These are phyloP conservation scores for Spea multiplicata DNA, from an alignment of 2,113 vertebrate genomes.

Conservation along the genomic window DNA sequence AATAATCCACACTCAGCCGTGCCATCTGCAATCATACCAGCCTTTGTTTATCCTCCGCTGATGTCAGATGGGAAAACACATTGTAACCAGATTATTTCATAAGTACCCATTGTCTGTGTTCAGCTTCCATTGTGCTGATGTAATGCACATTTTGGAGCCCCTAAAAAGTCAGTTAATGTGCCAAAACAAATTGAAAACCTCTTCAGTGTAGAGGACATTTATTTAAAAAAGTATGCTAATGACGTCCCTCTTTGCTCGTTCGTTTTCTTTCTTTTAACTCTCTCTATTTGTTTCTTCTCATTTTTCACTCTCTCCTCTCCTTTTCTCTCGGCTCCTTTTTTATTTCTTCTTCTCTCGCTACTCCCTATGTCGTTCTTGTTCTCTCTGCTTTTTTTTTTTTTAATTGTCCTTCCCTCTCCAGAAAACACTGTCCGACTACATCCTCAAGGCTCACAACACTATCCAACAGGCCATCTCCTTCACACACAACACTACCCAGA, in stretches of 20 bases:
- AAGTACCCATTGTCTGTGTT: conserved; percentile 18
- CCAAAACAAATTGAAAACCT: conserved; percentile 13
- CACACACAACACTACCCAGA: no score
- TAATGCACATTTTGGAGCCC: conserved; percentile 34
- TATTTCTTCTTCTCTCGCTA: no score
- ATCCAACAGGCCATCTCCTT: no score
- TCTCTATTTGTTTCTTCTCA: no score
- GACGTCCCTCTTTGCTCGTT: not conserved
- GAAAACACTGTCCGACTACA: no score
- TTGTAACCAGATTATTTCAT: conserved; percentile 31
- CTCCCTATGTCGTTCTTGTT: no score
- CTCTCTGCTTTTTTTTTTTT: no score
- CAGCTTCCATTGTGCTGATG: conserved; percentile 36
- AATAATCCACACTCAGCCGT: not conserved
- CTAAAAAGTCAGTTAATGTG: conserved; percentile 18
- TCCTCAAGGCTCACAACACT: no score
- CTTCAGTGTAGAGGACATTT: not conserved
- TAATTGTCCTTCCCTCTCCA: no score
- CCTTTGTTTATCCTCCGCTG: conserved; percentile 27
- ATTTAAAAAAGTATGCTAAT: not conserved
- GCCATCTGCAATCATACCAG: conserved; percentile 7
- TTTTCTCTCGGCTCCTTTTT: no score
- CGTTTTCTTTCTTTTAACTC: no score
- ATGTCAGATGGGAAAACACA: conserved; percentile 29
- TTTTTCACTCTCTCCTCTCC: no score